These are phyloP conservation scores for Pseudorhombus dupliciocellatus DNA, from an alignment of 2,113 vertebrate species.

Conservation along the genomic window DNA sequence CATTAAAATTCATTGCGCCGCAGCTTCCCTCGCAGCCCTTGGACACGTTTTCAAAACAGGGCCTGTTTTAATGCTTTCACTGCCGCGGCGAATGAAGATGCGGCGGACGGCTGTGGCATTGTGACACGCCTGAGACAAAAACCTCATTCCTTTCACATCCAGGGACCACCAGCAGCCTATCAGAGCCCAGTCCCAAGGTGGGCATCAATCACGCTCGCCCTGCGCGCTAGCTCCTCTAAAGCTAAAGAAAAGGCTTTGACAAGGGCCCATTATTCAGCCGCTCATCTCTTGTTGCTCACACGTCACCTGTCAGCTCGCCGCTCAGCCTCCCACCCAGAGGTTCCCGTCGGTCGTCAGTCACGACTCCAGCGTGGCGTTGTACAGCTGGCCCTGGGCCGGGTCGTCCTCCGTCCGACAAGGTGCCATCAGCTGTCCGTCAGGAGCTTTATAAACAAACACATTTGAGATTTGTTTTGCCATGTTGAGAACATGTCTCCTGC, in stretches of 20 bases:
- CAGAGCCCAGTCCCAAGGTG: constrained; percentile 35
- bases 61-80: constrained; percentile 20
- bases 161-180: constrained; percentile 54
- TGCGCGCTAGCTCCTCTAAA: constrained; percentile 21
- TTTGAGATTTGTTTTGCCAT: too few relatives aligned
- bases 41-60: constrained; percentile 38
- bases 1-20: constrained; percentile 68
- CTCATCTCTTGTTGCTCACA: constrained; percentile 57
- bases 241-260: constrained; percentile 47
- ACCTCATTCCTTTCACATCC: constrained; percentile 48
- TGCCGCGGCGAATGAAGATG: constrained; percentile 37
- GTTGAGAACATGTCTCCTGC: too few relatives aligned
- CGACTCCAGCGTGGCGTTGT: constrained; percentile 25
- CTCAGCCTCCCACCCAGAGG: constrained; percentile 29
- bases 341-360: constrained; percentile 50
- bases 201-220: constrained; percentile 60
- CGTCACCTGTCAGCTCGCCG: constrained; percentile 52
- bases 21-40: constrained; percentile 30
- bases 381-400: not conserved
- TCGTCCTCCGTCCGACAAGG: not conserved
- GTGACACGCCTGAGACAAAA: constrained; percentile 48
- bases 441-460: not conserved
- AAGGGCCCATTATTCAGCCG: constrained; percentile 62
- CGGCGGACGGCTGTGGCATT: constrained; percentile 14
- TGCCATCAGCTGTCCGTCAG: not conserved